Base-by-base conservation (phyloP, 2,113 vertebrate species). In the Nestor notabilis region DNA sequence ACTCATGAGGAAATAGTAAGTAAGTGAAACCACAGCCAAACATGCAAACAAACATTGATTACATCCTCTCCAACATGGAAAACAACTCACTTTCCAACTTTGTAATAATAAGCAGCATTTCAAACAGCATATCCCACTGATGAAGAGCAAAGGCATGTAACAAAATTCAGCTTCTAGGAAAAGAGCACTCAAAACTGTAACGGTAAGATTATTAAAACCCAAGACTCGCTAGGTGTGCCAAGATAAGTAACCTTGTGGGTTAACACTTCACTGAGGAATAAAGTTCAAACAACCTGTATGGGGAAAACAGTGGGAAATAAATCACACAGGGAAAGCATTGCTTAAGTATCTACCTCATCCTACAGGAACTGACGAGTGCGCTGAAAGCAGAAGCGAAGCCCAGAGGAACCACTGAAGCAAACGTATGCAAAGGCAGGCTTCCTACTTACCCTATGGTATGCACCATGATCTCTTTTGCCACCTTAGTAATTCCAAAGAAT, bases 401-500 rank as follows among this genome's bases (percentile, higher is more conserved):
- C 47, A 35, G 75, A 86, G 84, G 85, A 85, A 37, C 68, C 69
- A 85, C 44, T 19, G 65, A 18, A 84, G 65, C 79, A 86, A 90
- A 92, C 7, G 12, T 39, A 81, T 33, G 88, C 89, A 66, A 81
- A 97, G 72, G 35, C 92, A 80, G 58, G 84, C 60, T 90, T 95
- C 93, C 89, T 94, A 98, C 98, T 98, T 99, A 99, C 99, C 99
- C 98, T 96, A 94, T 76, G 33, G 98, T 96, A 77, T 97, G 97
- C 85, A 99, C 98, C 98, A 99, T 99, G 96, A 50, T 94, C 96
- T 71, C 91, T 79, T 93, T 60, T 94, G 91, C 91, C 83, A 82
- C 95, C 58, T 95, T 56, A 92, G 80, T 81, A 95, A 95, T 83
- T 94, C 96, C 97, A 96, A 95, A 60, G 79, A 89, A 94, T 93